Percentiles rank a stretch among this genome's conserved stretches.
phyloP scores from a whole-genome alignment of 2,797 vertebrate genomes.

The Carduelis carduelis region DNA sequence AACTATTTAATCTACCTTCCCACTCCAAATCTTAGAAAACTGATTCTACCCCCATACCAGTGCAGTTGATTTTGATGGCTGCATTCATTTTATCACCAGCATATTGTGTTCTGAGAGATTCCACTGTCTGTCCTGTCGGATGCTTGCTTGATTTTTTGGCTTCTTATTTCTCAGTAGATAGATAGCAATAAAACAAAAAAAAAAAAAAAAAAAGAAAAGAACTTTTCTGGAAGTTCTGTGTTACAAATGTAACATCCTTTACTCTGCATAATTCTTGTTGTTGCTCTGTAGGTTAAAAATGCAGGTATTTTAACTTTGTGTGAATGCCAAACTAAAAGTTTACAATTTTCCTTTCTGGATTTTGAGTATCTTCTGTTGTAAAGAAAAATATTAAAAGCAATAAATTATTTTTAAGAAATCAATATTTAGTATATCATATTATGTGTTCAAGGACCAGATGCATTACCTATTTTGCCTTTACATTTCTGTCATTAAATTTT shows the following conservation, averaged over 20 bases:
- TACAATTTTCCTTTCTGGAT: conserved; percentile 96
- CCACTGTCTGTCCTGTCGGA: conserved; percentile 77
- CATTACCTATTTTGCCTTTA: conserved; percentile 90
- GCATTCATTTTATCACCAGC: conserved; percentile 82
- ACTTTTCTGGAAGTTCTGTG: conserved; percentile 87
- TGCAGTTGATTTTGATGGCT: conserved; percentile 74
- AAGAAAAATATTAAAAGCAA: conserved; percentile 95
- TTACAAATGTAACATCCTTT: conserved; percentile 83
- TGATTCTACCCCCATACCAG: conserved; percentile 67
- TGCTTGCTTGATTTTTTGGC: conserved; percentile 77
- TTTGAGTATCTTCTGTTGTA: conserved; percentile 97
- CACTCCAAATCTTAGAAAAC: conserved; percentile 62
- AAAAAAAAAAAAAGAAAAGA: conserved; percentile 73
- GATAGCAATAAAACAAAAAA: conserved; percentile 92
- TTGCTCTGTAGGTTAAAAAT: conserved; percentile 82
- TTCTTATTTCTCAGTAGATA: conserved; percentile 86
- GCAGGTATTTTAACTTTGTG: conserved; percentile 89
- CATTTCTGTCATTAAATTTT: conserved; percentile 77
- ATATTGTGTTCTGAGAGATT: conserved; percentile 80
- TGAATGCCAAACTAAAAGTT: conserved; percentile 99
- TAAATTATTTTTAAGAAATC: conserved; percentile 99
- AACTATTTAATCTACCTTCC: conserved; percentile 67
- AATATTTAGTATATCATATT: conserved; percentile 94
- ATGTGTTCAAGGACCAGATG: conserved; percentile 91
- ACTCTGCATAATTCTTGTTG: conserved; percentile 84